These are phyloP conservation scores for Anthrax anthrax DNA, from an alignment of 2,888 invertebrate species.

Conservation along the genomic window DNA sequence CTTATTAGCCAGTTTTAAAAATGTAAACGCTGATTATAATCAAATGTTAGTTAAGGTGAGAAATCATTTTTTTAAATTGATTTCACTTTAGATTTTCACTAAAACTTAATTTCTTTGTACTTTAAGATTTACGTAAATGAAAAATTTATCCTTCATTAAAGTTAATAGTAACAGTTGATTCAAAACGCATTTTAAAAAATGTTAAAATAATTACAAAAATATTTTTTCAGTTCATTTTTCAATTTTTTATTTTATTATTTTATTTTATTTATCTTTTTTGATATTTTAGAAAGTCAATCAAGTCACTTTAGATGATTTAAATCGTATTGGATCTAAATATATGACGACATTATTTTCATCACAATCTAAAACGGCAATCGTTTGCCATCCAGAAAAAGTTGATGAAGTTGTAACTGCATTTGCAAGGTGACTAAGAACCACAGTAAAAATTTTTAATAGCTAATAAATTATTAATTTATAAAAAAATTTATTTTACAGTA, in stretches of 20 bases:
- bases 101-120: too few species aligned
- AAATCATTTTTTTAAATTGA: not conserved
- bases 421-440: constrained; percentile 6
- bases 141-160: too few species aligned
- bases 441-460: too few species aligned
- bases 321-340: constrained; percentile 55
- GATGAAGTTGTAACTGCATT: constrained; percentile 12
- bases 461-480: not conserved
- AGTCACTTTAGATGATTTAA: constrained; percentile 48
- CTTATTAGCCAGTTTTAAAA: constrained; percentile 55
- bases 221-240: not conserved
- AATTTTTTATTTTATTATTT: not conserved
- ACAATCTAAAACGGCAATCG: constrained; percentile 49
- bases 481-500: constrained; percentile 21
- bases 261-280: constrained; percentile 1
- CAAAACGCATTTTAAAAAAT: not conserved
- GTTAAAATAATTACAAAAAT: not conserved
- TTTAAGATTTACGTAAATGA: too few species aligned
- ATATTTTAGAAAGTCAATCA: constrained; percentile 42
- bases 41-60: constrained; percentile 11
- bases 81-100: not conserved
- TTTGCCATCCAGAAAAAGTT: constrained; percentile 64
- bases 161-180: too few species aligned
- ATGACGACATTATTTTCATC: constrained; percentile 51
- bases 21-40: constrained; percentile 50